Conservation (phyloP, 2,113 vertebrate species). For the Pseudolaguvia tuberculata region DNA sequence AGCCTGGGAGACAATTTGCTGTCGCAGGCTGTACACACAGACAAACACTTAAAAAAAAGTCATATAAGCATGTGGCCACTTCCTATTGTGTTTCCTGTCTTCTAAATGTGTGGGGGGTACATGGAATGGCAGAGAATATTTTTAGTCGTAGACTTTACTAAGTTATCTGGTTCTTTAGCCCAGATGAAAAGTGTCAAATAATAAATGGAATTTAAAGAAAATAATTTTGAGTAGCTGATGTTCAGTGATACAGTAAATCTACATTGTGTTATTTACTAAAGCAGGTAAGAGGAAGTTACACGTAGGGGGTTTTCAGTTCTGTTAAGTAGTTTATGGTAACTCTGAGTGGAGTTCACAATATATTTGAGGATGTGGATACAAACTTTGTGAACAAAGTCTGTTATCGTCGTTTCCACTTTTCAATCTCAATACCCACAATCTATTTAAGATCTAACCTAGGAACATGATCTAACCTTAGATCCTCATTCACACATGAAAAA, state of each 20-base stretch:
- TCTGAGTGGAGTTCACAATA: background rate
- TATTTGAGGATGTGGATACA: constrained; percentile 22
- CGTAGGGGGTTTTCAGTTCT: background rate
- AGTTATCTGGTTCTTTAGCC: background rate
- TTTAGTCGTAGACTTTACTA: constrained; percentile 14
- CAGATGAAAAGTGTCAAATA: background rate
- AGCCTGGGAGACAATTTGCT: constrained; percentile 23
- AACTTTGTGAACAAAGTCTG: background rate
- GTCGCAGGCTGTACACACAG: constrained; percentile 43
- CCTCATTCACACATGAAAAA: no score
- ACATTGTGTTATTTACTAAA: background rate
- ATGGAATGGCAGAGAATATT: constrained; percentile 17
- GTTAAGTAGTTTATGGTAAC: background rate
- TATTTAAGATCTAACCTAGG: background rate
- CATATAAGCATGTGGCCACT: constrained; percentile 11
- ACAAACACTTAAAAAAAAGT: background rate
- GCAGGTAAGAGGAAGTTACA: constrained; percentile 2
- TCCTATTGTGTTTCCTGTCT: constrained; percentile 45
- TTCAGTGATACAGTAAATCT: background rate
- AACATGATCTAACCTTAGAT: background rate
- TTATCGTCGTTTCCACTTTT: constrained; percentile 5
- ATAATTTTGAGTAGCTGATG: no score
- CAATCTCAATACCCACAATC: background rate
- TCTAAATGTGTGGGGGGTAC: constrained; percentile 40
- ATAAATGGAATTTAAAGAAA: background rate